A percentile compares a stretch with the other conserved stretches of the same genome.
Conservation (phyloP, 2,797 vertebrate genomes). For the Heliangelus exortis region DNA sequence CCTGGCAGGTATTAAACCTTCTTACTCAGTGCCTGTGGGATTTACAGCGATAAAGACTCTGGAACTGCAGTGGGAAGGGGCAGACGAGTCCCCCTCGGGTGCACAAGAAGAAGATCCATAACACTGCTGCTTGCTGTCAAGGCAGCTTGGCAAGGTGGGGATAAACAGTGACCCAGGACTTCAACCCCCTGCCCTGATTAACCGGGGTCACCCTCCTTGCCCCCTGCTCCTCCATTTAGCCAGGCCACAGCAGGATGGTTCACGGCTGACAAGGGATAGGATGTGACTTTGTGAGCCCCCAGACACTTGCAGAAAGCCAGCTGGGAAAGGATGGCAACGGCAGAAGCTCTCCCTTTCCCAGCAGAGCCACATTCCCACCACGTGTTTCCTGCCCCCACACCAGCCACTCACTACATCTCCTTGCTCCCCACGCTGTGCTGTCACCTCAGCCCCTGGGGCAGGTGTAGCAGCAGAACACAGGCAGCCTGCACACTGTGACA, state of each 20-base stretch:
- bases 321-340: not conserved
- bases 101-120: not conserved
- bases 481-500: not conserved
- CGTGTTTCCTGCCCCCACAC: not conserved
- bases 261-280: not conserved
- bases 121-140: not conserved
- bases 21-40: not conserved
- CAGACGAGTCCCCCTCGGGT: not conserved
- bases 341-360: slow-evolving; percentile 15
- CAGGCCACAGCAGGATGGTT: slow-evolving; percentile 22
- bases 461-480: not conserved
- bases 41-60: not conserved
- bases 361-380: not conserved
- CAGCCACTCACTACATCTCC: not conserved
- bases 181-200: not conserved
- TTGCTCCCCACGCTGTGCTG: not conserved
- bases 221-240: not conserved
- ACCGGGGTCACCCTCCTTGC: not conserved
- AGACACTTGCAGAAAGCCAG: not conserved
- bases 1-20: not conserved
- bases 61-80: not conserved
- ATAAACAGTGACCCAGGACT: slow-evolving; percentile 25
- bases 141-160: not conserved
- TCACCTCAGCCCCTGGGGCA: not conserved
- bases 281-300: not conserved